A percentile compares a stretch with the other conserved stretches of the same genome.
Evolutionary conservation across 2,113 vertebrate genomes (phyloP).

Genomic region (Campylomormyrus numenius): DNA sequence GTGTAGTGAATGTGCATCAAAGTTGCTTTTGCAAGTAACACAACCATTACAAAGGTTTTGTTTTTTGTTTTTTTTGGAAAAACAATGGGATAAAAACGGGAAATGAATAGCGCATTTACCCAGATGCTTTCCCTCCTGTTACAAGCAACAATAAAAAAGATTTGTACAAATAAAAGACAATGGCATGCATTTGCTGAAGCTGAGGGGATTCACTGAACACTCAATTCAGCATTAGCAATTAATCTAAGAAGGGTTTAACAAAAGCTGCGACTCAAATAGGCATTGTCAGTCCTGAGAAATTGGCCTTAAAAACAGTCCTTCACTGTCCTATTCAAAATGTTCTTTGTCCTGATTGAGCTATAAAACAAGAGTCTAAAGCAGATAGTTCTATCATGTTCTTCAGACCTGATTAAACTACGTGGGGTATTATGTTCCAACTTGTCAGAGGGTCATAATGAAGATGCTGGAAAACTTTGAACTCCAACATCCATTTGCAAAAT

Average conservation of each 20-base stretch:
- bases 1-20: background rate
- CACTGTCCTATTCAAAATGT: background rate
- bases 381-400: background rate
- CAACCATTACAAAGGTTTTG: background rate
- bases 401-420: background rate
- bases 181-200: background rate
- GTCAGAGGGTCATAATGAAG: background rate
- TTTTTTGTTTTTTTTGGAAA: background rate
- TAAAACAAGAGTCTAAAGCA: conserved; percentile 13
- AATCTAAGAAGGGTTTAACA: conserved; percentile 18
- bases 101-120: background rate
- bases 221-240: conserved; percentile 20
- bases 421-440: background rate
- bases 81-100: background rate
- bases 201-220: conserved; percentile 5
- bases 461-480: background rate
- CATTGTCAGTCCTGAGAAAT: conserved; percentile 11
- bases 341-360: conserved; percentile 7
- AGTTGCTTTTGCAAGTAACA: background rate
- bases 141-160: conserved; percentile 12
- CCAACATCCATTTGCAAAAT: background rate
- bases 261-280: conserved; percentile 1
- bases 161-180: conserved; percentile 8
- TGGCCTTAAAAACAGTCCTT: background rate
- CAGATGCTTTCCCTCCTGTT: conserved; percentile 1